phyloP scores from a whole-genome alignment of 2,113 vertebrate species.

The Seriola rivoliana region DNA sequence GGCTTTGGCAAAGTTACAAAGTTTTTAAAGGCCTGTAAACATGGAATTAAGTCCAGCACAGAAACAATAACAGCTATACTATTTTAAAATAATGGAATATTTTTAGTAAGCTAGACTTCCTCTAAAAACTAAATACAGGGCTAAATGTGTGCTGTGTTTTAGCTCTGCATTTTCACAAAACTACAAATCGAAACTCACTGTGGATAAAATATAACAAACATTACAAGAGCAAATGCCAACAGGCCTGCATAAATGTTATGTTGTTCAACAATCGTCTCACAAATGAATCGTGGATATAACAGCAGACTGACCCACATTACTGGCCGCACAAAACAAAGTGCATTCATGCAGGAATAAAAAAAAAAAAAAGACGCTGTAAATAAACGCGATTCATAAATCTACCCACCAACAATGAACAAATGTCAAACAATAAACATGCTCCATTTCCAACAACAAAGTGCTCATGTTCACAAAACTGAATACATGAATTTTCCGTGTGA shows the following conservation, averaged over 20 bases:
- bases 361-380: slow-evolving; percentile 25
- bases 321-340: slow-evolving; percentile 42
- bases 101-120: background rate
- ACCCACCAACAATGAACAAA: slow-evolving; percentile 64
- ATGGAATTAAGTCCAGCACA: slow-evolving; percentile 13
- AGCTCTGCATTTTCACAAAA: slow-evolving; percentile 21
- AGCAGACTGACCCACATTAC: slow-evolving; percentile 27
- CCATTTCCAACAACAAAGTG: slow-evolving; percentile 60
- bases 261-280: slow-evolving; percentile 4
- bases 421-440: slow-evolving; percentile 66
- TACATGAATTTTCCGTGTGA: slow-evolving; percentile 77
- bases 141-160: background rate
- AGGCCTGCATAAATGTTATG: slow-evolving; percentile 25
- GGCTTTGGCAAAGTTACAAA: slow-evolving; percentile 54
- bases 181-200: slow-evolving; percentile 29
- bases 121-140: background rate
- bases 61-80: slow-evolving; percentile 12
- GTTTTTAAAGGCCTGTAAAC: slow-evolving; percentile 50
- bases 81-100: background rate
- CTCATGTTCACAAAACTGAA: slow-evolving; percentile 66
- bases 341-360: slow-evolving; percentile 32
- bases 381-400: slow-evolving; percentile 52
- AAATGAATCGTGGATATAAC: slow-evolving; percentile 30
- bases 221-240: slow-evolving; percentile 20
- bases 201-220: slow-evolving; percentile 2